A percentile compares a stretch with the other conserved stretches of the same genome.
Conservation (phyloP, 2,888 invertebrate genomes). For the Eupsilia transversa region DNA sequence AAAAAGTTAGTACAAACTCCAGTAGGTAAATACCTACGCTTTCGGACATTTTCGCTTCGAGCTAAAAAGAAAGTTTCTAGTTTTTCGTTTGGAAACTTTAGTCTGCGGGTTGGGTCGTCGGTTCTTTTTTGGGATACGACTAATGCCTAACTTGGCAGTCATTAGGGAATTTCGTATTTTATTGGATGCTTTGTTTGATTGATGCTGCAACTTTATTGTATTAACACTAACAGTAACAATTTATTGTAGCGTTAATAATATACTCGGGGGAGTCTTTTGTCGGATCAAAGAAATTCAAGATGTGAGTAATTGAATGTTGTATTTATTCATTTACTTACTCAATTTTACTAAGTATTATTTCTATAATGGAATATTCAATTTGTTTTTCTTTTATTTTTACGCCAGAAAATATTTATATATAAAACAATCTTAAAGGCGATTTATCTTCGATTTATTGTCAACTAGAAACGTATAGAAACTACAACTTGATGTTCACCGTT, state of each 20-base stretch:
- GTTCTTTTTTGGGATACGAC: constrained; percentile 25
- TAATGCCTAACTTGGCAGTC: constrained; percentile 37
- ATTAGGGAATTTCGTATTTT: constrained; percentile 40
- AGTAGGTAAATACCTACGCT: constrained; percentile 53
- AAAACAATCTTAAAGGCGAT: too few species aligned
- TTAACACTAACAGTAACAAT: too few species aligned
- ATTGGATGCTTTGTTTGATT: constrained; percentile 22
- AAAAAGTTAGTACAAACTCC: constrained; percentile 55
- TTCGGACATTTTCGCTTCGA: constrained; percentile 50
- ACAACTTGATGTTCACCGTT: not conserved
- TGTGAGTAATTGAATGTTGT: not conserved
- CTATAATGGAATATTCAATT: not conserved
- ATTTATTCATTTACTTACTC: not conserved
- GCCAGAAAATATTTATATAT: not conserved
- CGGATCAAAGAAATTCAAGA: constrained; percentile 1
- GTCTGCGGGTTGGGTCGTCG: constrained; percentile 9
- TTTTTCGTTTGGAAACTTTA: constrained; percentile 47
- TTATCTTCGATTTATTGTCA: not conserved
- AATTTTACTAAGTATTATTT: not conserved
- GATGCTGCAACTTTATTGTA: too few species aligned
- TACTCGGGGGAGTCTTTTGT: not conserved
- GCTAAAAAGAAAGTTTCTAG: constrained; percentile 54
- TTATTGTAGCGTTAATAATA: constrained; percentile 27
- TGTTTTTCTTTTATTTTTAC: not conserved
- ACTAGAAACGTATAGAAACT: not conserved